Percentiles rank a stretch among this genome's conserved stretches.
phyloP scores from a whole-genome alignment of 2,888 invertebrate species.

The Aspidiotus rigidus region DNA sequence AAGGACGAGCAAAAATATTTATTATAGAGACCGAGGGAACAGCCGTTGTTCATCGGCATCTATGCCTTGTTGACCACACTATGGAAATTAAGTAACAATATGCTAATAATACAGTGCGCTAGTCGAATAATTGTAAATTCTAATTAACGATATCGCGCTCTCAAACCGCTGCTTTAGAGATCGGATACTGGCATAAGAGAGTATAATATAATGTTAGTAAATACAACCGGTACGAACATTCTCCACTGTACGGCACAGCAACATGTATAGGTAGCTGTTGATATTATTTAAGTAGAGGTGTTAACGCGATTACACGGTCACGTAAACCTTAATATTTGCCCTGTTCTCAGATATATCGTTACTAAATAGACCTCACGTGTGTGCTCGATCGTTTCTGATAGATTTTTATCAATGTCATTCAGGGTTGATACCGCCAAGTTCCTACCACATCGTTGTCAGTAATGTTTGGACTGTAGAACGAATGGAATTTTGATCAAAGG shows the following conservation, averaged over 20 bases:
- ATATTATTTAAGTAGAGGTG: not conserved
- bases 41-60: conserved; percentile 6
- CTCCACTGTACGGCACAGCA: no score
- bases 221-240: not conserved
- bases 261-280: no score
- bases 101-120: conserved; percentile 24
- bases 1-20: no score
- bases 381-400: no score
- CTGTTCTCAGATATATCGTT: not conserved
- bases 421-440: no score
- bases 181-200: not conserved
- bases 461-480: no score
- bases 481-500: no score
- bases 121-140: conserved; percentile 32
- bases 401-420: no score
- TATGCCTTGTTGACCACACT: conserved; percentile 31
- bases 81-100: conserved; percentile 32
- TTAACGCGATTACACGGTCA: conserved; percentile 29
- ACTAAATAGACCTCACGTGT: not conserved
- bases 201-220: conserved; percentile 7
- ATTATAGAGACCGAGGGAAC: not conserved
- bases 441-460: no score
- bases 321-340: conserved; percentile 25
- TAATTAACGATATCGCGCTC: conserved; percentile 31
- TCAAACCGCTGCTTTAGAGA: not conserved